Conservation (phyloP, 2,888 invertebrate species). For the Esperia sulphurella region DNA sequence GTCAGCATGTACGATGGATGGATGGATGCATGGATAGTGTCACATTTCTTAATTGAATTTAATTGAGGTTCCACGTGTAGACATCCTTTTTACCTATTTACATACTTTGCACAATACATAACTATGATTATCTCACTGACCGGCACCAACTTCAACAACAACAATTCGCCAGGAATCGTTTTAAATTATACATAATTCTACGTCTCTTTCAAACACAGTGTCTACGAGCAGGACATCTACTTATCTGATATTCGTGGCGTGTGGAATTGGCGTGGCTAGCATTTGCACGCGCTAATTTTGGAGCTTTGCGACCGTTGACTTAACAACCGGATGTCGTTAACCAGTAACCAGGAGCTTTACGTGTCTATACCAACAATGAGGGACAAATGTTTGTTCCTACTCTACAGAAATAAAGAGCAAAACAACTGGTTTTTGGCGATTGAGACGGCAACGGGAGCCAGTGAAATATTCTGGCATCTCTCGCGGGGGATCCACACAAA, state of each 20-base stretch:
- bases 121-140: background rate
- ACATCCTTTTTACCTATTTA: no score
- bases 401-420: no score
- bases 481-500: no score
- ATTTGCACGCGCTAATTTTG: constrained; percentile 66
- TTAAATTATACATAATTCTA: background rate
- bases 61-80: no score
- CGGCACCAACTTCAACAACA: background rate
- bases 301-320: constrained; percentile 60
- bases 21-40: no score
- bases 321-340: constrained; percentile 61
- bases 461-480: no score
- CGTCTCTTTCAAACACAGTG: background rate
- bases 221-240: background rate
- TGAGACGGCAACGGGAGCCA: no score
- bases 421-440: no score
- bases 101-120: background rate
- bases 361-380: background rate
- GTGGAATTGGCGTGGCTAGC: constrained; percentile 40
- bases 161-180: background rate
- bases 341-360: constrained; percentile 39
- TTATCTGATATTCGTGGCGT: background rate
- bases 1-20: no score
- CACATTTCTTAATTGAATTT: no score
- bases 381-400: background rate